phyloP scores from a whole-genome alignment of 1,140 invertebrate genomes.

The Bombus waltoni region DNA sequence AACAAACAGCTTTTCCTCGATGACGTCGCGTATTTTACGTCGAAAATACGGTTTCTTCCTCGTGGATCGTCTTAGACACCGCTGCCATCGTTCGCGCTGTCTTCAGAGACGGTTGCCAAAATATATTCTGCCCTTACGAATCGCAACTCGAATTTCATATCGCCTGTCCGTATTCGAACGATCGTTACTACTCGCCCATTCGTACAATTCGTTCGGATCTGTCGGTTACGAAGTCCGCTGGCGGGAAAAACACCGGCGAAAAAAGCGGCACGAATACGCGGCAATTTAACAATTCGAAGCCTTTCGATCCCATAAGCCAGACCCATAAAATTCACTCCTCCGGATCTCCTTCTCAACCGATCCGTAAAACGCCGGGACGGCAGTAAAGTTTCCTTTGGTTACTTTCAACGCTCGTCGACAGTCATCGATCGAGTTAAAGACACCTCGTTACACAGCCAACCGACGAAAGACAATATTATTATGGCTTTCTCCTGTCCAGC shows the following conservation, averaged over 20 bases:
- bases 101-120: too few species aligned
- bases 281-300: not conserved
- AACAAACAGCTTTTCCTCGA: too few species aligned
- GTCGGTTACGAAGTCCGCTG: not conserved
- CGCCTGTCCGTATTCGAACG: not conserved
- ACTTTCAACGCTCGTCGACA: conserved; percentile 10
- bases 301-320: not conserved
- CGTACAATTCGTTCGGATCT: conserved; percentile 1
- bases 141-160: too few species aligned
- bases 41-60: too few species aligned
- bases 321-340: conserved; percentile 7
- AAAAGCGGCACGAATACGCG: not conserved
- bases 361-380: not conserved
- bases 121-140: too few species aligned
- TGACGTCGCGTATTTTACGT: too few species aligned
- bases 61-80: too few species aligned
- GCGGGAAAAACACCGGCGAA: not conserved
- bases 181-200: not conserved
- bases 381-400: not conserved
- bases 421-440: not conserved
- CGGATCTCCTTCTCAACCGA: not conserved
- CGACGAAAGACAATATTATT: conserved; percentile 33
- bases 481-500: conserved; percentile 55
- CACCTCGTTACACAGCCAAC: not conserved
- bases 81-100: too few species aligned